Evolutionary conservation across 2,888 invertebrate species (phyloP).

Genomic region (Timandra comae): DNA sequence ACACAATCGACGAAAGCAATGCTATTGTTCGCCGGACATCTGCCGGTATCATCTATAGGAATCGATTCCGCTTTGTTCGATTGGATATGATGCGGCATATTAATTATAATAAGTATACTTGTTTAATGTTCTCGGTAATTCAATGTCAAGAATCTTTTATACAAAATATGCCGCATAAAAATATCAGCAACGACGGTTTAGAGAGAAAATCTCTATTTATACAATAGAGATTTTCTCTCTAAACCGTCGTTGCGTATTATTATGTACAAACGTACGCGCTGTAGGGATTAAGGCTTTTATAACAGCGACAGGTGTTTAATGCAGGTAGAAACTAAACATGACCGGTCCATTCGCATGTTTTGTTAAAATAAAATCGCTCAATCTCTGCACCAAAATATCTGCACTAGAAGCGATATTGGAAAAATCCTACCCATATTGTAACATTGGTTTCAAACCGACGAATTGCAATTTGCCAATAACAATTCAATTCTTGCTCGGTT

Average conservation of each 20-base stretch:
- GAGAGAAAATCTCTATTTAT: too few relatives aligned
- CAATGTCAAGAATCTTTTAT: too few relatives aligned
- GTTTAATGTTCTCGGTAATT: too few relatives aligned
- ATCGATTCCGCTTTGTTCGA: constrained; percentile 30
- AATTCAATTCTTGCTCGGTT: constrained; percentile 18
- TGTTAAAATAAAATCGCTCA: constrained; percentile 37
- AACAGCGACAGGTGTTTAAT: constrained; percentile 62
- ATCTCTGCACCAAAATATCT: constrained; percentile 25
- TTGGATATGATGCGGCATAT: constrained; percentile 31
- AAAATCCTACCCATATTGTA: constrained; percentile 3
- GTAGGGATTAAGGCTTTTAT: constrained; percentile 27
- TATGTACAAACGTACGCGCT: too few relatives aligned
- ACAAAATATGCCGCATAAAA: too few relatives aligned
- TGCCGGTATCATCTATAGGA: constrained; percentile 41
- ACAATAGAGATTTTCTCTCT: too few relatives aligned
- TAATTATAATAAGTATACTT: constrained; percentile 13
- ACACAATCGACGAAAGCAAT: constrained; percentile 36
- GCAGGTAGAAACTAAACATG: constrained; percentile 56
- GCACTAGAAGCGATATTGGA: constrained; percentile 15
- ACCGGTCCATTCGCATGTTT: constrained; percentile 36
- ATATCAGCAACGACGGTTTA: too few relatives aligned
- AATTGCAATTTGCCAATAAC: constrained; percentile 22
- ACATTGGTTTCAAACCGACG: constrained; percentile 12
- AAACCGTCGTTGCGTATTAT: too few relatives aligned
- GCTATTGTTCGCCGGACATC: constrained; percentile 48